Percentiles rank a stretch among this genome's conserved stretches.
Evolutionary conservation across 2,797 vertebrate species (phyloP).

Genomic region (Cynopterus sphinx): DNA sequence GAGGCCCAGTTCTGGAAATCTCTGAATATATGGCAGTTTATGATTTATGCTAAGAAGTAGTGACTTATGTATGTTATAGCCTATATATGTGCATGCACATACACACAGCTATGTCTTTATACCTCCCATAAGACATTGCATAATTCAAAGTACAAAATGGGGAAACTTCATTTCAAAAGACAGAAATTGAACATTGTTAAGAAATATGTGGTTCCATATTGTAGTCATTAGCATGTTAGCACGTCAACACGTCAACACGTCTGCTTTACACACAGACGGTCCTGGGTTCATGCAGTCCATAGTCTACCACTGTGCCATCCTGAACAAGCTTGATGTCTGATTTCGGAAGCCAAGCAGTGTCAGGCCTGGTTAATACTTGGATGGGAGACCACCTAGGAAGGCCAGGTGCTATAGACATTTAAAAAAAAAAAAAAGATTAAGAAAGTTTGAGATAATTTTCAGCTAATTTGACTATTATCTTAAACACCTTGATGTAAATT

Average conservation of each 20-base stretch:
- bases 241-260: too few species aligned
- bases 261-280: too few species aligned
- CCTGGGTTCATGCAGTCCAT: too few species aligned
- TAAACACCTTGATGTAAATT: not conserved
- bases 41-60: not conserved
- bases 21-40: not conserved
- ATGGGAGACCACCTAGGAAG: too few species aligned
- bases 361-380: too few species aligned
- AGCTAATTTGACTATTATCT: not conserved
- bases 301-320: too few species aligned
- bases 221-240: too few species aligned
- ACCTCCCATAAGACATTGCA: not conserved
- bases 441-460: slow-evolving; percentile 10
- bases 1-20: not conserved
- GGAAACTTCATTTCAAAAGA: not conserved
- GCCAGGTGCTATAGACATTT: too few species aligned
- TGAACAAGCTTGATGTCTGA: too few species aligned
- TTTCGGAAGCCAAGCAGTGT: too few species aligned
- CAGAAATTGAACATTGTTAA: not conserved
- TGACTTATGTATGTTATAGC: not conserved
- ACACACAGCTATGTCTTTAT: not conserved
- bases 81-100: not conserved
- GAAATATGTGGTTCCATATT: not conserved
- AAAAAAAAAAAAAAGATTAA: not conserved
- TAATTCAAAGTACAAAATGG: not conserved